A percentile compares a stretch with the other conserved stretches of the same genome.
These are phyloP conservation scores for Zosterops lateralis DNA, from an alignment of 2,113 vertebrate genomes.

Conservation along the genomic window DNA sequence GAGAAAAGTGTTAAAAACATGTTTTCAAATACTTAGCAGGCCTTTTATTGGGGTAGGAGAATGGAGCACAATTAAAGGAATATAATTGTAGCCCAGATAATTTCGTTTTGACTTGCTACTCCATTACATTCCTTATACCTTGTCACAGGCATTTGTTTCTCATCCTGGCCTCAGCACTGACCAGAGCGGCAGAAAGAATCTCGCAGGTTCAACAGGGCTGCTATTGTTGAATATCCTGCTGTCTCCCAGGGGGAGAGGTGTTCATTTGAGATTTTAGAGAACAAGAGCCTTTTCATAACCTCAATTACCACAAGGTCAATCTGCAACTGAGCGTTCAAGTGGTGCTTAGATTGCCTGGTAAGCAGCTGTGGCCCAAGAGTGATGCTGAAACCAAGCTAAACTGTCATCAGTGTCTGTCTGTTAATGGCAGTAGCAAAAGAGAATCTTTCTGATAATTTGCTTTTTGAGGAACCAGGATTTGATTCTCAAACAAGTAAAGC, in stretches of 20 bases:
- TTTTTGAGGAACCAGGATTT: slow-evolving; percentile 51
- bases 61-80: background rate
- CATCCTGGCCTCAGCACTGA: slow-evolving; percentile 33
- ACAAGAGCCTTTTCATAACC: slow-evolving; percentile 79
- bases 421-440: slow-evolving; percentile 37
- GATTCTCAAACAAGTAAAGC: slow-evolving; percentile 66
- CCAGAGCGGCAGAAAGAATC: background rate
- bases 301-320: slow-evolving; percentile 73
- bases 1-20: slow-evolving; percentile 6
- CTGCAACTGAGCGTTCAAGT: slow-evolving; percentile 32
- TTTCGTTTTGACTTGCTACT: background rate
- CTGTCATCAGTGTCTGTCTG: slow-evolving; percentile 37
- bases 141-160: slow-evolving; percentile 25
- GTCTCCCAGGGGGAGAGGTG: slow-evolving; percentile 44
- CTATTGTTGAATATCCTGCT: slow-evolving; percentile 23
- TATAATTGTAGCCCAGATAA: background rate
- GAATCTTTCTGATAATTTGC: slow-evolving; percentile 68
- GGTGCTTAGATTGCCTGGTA: slow-evolving; percentile 53
- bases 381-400: slow-evolving; percentile 53
- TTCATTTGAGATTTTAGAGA: slow-evolving; percentile 70
- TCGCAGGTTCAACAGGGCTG: slow-evolving; percentile 7
- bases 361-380: slow-evolving; percentile 64
- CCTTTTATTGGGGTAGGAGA: background rate
- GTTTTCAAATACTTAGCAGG: background rate
- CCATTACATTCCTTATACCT: background rate